Evolutionary conservation across 2,113 vertebrate species (phyloP).

Genomic region (Saguinus imperator): DNA sequence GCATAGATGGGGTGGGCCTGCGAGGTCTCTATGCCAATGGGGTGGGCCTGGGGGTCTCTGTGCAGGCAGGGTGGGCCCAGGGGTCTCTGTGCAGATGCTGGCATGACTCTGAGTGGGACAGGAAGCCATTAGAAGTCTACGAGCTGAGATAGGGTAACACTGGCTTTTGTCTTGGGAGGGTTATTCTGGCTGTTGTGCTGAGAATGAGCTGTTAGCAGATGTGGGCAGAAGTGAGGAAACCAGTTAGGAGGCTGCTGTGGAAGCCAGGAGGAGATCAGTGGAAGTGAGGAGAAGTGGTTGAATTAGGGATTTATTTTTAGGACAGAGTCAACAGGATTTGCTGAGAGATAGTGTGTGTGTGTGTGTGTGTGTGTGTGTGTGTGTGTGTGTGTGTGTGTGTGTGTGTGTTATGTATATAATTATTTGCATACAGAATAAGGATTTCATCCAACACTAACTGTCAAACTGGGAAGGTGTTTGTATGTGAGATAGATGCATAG

Average conservation of each 20-base stretch:
- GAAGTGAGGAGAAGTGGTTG: not conserved
- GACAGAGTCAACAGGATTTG: not conserved
- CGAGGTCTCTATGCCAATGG: too few relatives aligned
- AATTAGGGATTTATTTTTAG: not conserved
- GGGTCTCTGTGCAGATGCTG: not conserved
- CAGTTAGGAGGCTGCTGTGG: not conserved
- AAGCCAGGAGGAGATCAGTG: not conserved
- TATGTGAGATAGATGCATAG: not conserved
- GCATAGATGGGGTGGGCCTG: not conserved
- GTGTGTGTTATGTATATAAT: not conserved
- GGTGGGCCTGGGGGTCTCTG: not conserved
- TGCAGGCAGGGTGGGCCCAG: not conserved
- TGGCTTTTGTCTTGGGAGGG: not conserved
- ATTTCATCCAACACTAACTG: slow-evolving; percentile 72
- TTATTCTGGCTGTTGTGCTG: not conserved
- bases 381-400: too few relatives aligned
- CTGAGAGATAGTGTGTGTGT: not conserved
- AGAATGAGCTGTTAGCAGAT: not conserved
- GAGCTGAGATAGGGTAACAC: not conserved
- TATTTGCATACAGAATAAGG: slow-evolving; percentile 70
- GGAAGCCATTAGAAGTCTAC: not conserved
- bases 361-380: not conserved
- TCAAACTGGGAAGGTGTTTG: slow-evolving; percentile 59
- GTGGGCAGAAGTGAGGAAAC: not conserved
- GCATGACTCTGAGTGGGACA: not conserved